A percentile compares a stretch with the other conserved stretches of the same genome.
These are phyloP conservation scores for Petroica traversi DNA, from an alignment of 2,113 vertebrate genomes.

Conservation along the genomic window DNA sequence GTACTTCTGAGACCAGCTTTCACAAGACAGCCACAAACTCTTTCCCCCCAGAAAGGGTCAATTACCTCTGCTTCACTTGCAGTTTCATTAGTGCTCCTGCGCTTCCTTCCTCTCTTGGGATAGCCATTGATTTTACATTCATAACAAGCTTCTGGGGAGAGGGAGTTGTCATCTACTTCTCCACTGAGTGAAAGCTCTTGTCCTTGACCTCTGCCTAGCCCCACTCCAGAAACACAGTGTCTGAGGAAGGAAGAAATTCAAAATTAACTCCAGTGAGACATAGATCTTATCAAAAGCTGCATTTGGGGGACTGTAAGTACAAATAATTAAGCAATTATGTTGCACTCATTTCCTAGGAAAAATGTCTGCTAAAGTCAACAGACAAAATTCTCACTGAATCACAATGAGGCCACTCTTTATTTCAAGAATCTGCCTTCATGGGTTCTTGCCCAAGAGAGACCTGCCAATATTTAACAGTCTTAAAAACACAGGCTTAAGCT, in stretches of 20 bases:
- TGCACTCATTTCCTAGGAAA: background rate
- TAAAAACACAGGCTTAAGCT: background rate
- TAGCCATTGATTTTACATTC: conserved; percentile 98
- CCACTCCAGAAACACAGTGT: conserved; percentile 92
- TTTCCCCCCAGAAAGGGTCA: background rate
- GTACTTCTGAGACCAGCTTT: background rate
- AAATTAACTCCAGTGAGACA: background rate
- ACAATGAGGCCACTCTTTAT: background rate
- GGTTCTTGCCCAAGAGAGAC: background rate
- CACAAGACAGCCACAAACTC: background rate
- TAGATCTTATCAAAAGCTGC: too few relatives aligned
- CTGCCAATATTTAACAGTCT: background rate
- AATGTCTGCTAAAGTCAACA: background rate
- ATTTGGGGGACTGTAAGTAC: background rate
- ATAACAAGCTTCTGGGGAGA: conserved; percentile 96
- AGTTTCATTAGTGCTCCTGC: conserved; percentile 84
- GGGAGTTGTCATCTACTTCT: conserved; percentile 90
- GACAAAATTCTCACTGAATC: conserved; percentile 5
- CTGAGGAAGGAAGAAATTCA: conserved; percentile 67
- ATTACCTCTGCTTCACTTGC: conserved; percentile 77
- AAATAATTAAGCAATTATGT: background rate
- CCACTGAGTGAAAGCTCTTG: conserved; percentile 69
- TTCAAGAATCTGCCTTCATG: background rate
- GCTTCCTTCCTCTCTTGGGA: conserved; percentile 89
- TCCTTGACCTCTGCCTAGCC: conserved; percentile 76